Evolutionary conservation across 2,888 invertebrate species (phyloP), one percentile per base, ranked within the genome.

Genomic region (Sipha maydis): DNA sequence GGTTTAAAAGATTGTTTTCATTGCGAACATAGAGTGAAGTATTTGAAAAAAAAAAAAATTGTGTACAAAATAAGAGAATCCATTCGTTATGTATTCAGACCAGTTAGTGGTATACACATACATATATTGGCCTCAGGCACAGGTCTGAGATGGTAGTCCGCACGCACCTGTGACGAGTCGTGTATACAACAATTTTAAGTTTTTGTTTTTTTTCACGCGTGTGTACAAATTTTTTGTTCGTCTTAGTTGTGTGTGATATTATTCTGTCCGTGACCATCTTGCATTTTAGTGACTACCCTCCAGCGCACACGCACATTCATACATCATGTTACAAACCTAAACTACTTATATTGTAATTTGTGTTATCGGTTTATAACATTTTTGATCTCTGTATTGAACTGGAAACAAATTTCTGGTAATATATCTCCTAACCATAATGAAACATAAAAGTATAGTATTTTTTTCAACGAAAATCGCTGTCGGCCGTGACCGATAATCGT

Each of bases 41-140:
- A 17, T 28, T 28, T 8, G 28, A 61, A 25, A 61, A 61, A 48
- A 48, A 14, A 48, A 48, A 48, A 48, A 41, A 41, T 1, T 41
- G 14, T 1, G 48, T 48, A 48, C 11, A 11, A 48, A 48, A 48
- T 48, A 48, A 48, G 69, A 69, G 28, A 17, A 69, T 28, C 9
- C 14, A 56, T 82, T 69, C 41, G 69, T 80, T 82, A 82, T 69
- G 82, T 28, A 82, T 82, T 69, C 82, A 82, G 82, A 69, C 41
- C 82, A 41, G 28, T 73, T 34, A 56, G 34, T 82, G n/a, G 19
- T 71, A 25, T 34, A 56, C 61, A n/a, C n/a, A 61, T 61, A 28
- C 61, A n/a, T 67, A 61, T 61, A 28, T 69, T n/a, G 11, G 69
- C 71, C 71, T 17, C 71, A 25, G 28, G 28, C 71, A 28, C 11